phyloP scores from a whole-genome alignment of 1,140 invertebrate species.

The Tetranychus cinnabarinus region DNA sequence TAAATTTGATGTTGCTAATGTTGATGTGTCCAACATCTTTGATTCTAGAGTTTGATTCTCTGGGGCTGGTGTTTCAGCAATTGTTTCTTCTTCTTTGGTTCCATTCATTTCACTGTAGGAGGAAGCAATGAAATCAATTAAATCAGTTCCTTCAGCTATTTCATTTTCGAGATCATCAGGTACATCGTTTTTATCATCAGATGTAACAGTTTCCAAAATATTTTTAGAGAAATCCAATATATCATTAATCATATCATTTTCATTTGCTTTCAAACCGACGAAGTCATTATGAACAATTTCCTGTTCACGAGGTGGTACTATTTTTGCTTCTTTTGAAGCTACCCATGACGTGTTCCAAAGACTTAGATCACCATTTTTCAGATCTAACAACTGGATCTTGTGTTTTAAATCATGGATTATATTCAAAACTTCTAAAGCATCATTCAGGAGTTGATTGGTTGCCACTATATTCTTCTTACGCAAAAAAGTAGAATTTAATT shows the following conservation, averaged over 20 bases:
- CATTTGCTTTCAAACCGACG: not conserved
- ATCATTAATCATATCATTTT: not conserved
- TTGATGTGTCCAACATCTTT: not conserved
- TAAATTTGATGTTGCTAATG: not conserved
- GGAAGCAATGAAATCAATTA: conserved; percentile 1
- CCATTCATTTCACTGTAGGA: not conserved
- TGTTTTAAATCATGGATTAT: not conserved
- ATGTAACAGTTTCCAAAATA: not conserved
- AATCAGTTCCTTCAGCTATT: not conserved
- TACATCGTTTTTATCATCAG: not conserved
- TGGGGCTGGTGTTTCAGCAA: not conserved
- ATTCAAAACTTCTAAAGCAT: not conserved
- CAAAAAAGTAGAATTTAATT: not conserved
- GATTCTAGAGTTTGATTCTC: too few species aligned
- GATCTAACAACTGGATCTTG: not conserved
- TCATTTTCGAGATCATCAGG: not conserved
- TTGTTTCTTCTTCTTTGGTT: not conserved
- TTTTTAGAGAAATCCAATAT: conserved; percentile 1
- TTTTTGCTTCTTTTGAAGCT: not conserved
- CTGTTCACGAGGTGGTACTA: not conserved
- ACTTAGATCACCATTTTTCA: not conserved
- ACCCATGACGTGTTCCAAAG: not conserved
- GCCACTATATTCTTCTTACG: not conserved
- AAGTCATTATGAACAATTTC: not conserved
- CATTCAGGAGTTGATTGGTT: not conserved